Base-by-base conservation (phyloP, 1,140 invertebrate genomes). In the Drosophila chauvacae region DNA sequence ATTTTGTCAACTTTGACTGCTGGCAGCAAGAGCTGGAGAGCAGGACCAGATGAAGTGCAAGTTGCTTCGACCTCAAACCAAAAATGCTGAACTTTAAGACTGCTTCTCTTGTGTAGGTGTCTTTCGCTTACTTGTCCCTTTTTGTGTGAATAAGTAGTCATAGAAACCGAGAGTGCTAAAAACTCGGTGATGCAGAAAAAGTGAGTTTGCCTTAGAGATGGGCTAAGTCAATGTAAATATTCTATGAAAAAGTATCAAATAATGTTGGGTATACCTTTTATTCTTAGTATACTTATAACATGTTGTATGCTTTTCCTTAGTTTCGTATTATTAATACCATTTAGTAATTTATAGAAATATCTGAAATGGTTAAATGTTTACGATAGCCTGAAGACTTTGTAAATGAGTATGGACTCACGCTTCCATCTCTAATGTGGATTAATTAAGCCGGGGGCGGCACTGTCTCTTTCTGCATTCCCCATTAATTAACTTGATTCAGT, bases 1-100 rank as follows among this genome's bases (percentile, higher is more conserved):
- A 76, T 90, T 88, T 88, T 84, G 81, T 90, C 86, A 90, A 90
- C 85, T 90, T 81, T 84, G 69, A 64, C 76, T 66, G 57, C 39
- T 41, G 62, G 51, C 47, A 37, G 62, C 58, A 55, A 37, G 39
- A 50, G 55, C 9, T 45, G 23, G 9, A 26, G 18, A 51, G 30
- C 28, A 51, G 58, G 39, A 61, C 26, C 53, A 75, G 72, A 76
- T 57, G 48, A 77, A 77, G 74, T 76, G 73, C 53, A 57, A 50
- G 20, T 42, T 72, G 37, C 68, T 73, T 72, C 68, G 50, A 59
- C 70, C 55, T 60, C 69, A 71, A 60, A 72, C 51, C 61, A 75
- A 77, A 71, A 78, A 55, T 66, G 65, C 58, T 68, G 68, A 77
- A 63, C 74, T 83, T 70, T 65, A 79, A 79, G 75, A 68, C 69